Conservation (phyloP, 2,888 invertebrate genomes). For the Apamea crenata region DNA sequence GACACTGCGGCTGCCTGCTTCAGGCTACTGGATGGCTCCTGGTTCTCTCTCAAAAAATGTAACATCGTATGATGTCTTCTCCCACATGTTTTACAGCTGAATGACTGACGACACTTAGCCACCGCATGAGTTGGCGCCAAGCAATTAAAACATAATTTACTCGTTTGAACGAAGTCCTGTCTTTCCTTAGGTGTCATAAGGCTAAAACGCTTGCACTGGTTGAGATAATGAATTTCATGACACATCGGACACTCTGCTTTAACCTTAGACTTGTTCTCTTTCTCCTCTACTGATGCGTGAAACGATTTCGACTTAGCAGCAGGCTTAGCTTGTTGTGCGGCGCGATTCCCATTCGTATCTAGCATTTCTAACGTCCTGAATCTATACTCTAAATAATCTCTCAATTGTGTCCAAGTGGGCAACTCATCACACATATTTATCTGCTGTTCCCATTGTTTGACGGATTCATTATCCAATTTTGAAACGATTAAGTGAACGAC, state of each 20-base stretch:
- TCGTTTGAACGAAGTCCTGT: constrained; percentile 5
- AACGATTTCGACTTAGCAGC: background rate
- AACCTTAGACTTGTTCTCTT: background rate
- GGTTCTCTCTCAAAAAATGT: background rate
- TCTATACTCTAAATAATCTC: background rate
- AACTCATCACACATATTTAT: background rate
- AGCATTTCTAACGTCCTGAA: background rate
- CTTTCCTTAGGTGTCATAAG: background rate
- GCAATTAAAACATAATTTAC: constrained; percentile 10
- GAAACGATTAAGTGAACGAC: background rate
- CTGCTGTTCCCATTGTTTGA: background rate
- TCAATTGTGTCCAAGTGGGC: background rate
- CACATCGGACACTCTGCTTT: background rate
- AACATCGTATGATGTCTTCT: background rate
- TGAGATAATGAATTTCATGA: background rate
- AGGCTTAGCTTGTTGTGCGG: background rate
- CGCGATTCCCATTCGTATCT: background rate
- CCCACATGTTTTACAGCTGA: background rate
- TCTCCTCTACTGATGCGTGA: background rate
- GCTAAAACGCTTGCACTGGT: background rate
- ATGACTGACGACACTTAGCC: too few species aligned
- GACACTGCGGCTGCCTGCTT: background rate
- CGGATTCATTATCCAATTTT: background rate
- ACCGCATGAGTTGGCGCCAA: background rate
- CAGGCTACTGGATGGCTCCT: background rate